phyloP scores from a whole-genome alignment of 2,113 vertebrate species.

The Ceyx melanurus region DNA sequence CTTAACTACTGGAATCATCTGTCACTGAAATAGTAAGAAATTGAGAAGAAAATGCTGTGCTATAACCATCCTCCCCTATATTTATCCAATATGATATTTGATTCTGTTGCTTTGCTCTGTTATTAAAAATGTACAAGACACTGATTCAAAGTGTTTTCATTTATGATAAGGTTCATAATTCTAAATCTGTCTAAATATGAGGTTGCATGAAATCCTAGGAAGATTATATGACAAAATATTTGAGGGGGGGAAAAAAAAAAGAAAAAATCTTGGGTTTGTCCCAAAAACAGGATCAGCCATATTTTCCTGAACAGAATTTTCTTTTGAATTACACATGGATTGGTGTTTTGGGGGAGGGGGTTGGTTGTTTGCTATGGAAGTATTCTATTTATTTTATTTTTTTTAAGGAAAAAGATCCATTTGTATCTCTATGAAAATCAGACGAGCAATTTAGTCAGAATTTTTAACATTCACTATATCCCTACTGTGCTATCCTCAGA shows the following conservation, averaged over 20 bases:
- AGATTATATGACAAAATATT: not conserved
- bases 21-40: slow-evolving; percentile 17
- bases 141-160: not conserved
- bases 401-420: not conserved
- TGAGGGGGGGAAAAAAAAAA: not conserved
- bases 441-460: not conserved
- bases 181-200: slow-evolving; percentile 11
- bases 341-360: fast-evolving
- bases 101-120: not conserved
- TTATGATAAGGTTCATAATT: slow-evolving; percentile 1
- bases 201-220: not conserved
- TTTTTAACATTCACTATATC: not conserved
- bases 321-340: not conserved
- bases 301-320: not conserved
- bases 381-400: not conserved
- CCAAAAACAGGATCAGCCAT: not conserved
- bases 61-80: not conserved
- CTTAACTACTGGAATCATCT: not conserved
- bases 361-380: not conserved
- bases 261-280: not conserved
- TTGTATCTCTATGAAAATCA: not conserved
- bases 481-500: not conserved
- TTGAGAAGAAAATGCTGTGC: not conserved
- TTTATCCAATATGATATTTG: not conserved
- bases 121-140: not conserved